A percentile compares a stretch with the other conserved stretches of the same genome.
phyloP scores from a whole-genome alignment of 2,113 vertebrate genomes.

The Myotis lucifugus region DNA sequence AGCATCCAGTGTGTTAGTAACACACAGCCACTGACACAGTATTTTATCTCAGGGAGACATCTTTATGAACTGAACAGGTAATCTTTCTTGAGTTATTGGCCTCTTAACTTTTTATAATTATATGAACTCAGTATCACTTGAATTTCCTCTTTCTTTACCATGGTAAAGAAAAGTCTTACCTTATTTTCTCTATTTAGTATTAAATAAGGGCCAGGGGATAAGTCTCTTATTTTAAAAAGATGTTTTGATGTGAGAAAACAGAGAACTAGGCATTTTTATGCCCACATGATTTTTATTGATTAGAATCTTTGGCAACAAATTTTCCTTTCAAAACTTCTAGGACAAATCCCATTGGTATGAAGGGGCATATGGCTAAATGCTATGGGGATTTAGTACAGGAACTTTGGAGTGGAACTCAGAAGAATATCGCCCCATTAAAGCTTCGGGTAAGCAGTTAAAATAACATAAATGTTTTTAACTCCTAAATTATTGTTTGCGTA shows the following conservation, averaged over 20 bases:
- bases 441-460: constrained; percentile 89
- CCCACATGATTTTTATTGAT: constrained; percentile 35
- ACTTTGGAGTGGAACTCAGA: constrained; percentile 98
- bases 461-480: constrained; percentile 36
- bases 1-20: constrained; percentile 99
- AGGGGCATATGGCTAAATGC: constrained; percentile 99
- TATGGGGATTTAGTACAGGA: constrained; percentile 98
- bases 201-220: constrained; percentile 8
- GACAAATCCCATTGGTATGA: constrained; percentile 98
- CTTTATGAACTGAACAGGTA: constrained; percentile 99
- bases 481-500: not conserved
- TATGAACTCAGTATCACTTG: not conserved
- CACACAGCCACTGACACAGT: constrained; percentile 95
- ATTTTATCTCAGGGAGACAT: constrained; percentile 98
- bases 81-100: not conserved
- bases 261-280: constrained; percentile 44
- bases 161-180: not conserved
- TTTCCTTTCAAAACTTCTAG: constrained; percentile 82
- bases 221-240: constrained; percentile 38
- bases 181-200: constrained; percentile 41
- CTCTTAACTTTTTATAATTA: constrained; percentile 29
- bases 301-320: constrained; percentile 51
- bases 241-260: constrained; percentile 28
- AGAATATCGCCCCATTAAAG: constrained; percentile 97
- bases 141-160: constrained; percentile 20